Evolutionary conservation across 2,888 invertebrate species (phyloP).

Genomic region (Hypselothyrea guttata): DNA sequence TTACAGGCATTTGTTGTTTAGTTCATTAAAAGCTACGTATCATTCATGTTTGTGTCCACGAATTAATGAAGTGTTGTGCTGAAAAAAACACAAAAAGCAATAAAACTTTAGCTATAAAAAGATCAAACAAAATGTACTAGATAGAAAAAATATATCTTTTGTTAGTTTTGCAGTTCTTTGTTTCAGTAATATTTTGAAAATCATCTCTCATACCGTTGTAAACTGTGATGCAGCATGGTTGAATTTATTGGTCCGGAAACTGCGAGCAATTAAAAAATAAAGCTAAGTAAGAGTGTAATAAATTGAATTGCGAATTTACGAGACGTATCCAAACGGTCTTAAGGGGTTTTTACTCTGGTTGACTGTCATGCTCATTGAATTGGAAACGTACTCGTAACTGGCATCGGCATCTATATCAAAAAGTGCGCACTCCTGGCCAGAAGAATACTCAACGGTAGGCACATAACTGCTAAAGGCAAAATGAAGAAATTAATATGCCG

Average conservation of each 20-base stretch:
- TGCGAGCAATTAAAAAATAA: constrained; percentile 41
- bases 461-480: constrained; percentile 35
- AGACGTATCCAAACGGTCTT: constrained; percentile 24
- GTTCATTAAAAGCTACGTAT: background rate
- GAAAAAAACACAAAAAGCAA: background rate
- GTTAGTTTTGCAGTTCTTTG: too few species aligned
- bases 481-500: constrained; percentile 61
- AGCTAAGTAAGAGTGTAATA: constrained; percentile 30
- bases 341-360: background rate
- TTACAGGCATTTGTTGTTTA: constrained; percentile 2
- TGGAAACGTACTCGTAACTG: constrained; percentile 17
- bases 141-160: too few species aligned
- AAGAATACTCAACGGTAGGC: constrained; percentile 18
- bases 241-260: constrained; percentile 24
- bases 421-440: too few species aligned
- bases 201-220: too few species aligned
- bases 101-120: background rate
- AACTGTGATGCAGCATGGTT: background rate
- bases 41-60: too few species aligned
- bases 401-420: background rate
- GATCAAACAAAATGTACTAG: too few species aligned
- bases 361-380: constrained; percentile 37
- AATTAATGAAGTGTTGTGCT: background rate
- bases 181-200: too few species aligned
- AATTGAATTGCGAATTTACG: constrained; percentile 51